Evolutionary conservation across 2,113 vertebrate species (phyloP).

Genomic region (Grammomys surdaster): DNA sequence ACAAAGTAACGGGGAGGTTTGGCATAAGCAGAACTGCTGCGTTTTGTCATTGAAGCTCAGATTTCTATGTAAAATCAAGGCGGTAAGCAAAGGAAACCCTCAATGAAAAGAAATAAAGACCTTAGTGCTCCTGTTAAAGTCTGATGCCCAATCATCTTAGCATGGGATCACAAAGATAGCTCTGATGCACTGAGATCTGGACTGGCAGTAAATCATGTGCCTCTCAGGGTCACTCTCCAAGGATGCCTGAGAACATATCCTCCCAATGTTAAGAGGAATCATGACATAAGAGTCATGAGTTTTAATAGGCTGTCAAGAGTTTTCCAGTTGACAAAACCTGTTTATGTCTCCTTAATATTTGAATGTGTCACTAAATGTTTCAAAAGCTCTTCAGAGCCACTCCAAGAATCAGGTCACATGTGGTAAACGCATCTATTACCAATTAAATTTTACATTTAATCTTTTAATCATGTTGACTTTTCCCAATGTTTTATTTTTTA

Average conservation of each 20-base stretch:
- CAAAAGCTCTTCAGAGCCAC: not conserved
- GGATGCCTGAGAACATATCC: not conserved
- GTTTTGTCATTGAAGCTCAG: constrained; percentile 66
- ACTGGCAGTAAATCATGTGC: not conserved
- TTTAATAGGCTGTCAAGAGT: not conserved
- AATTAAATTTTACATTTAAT: not conserved
- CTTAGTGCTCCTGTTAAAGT: not conserved
- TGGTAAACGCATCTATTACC: not conserved
- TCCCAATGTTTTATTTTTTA: not conserved
- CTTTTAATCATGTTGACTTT: not conserved
- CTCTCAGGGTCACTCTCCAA: not conserved
- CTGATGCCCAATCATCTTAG: constrained; percentile 44
- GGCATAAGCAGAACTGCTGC: constrained; percentile 28
- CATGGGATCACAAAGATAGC: not conserved
- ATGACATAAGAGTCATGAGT: not conserved
- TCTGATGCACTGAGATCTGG: not conserved
- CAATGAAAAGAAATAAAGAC: constrained; percentile 59
- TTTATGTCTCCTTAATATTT: not conserved
- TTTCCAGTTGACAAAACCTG: not conserved
- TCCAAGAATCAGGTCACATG: not conserved
- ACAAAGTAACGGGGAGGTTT: constrained; percentile 66
- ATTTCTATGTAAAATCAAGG: constrained; percentile 37
- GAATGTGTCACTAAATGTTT: not conserved
- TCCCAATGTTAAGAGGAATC: not conserved
- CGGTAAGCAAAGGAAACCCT: constrained; percentile 59